Percentiles rank a stretch among this genome's conserved stretches.
Evolutionary conservation across 1,140 invertebrate species (phyloP).

Genomic region (Hylaeus anthracinus): DNA sequence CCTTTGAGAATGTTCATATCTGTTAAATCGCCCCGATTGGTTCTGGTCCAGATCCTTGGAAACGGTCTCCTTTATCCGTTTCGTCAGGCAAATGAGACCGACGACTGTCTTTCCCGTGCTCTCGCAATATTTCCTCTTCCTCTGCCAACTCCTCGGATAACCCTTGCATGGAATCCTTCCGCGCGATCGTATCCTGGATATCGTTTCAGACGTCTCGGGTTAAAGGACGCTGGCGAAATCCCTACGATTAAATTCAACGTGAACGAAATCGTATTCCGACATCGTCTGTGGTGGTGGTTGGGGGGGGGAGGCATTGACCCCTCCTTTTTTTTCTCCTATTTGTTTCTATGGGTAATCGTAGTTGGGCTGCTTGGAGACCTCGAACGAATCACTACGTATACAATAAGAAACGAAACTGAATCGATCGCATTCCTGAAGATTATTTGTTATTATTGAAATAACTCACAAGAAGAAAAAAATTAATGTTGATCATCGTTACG

Average conservation of each 20-base stretch:
- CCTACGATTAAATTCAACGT: conserved; percentile 47
- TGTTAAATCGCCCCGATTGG: conserved; percentile 50
- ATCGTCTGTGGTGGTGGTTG: background rate
- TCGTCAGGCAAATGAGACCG: conserved; percentile 49
- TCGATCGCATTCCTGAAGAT: too few species aligned
- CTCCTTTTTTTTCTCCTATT: background rate
- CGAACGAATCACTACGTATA: background rate
- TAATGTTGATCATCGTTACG: too few species aligned
- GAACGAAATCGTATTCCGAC: conserved; percentile 31
- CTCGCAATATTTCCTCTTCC: conserved; percentile 6
- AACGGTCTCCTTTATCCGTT: conserved; percentile 54
- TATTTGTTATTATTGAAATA: too few species aligned
- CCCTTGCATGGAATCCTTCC: conserved; percentile 8
- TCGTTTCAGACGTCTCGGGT: conserved; percentile 10
- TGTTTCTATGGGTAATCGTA: background rate
- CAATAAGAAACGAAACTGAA: too few species aligned
- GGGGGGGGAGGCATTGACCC: too few species aligned
- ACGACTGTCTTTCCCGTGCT: conserved; percentile 10
- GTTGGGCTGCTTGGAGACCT: background rate
- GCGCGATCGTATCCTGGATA: conserved; percentile 22
- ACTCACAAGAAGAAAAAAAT: too few species aligned
- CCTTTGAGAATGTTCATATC: conserved; percentile 50
- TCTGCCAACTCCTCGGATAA: background rate
- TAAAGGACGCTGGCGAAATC: conserved; percentile 30
- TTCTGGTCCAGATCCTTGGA: conserved; percentile 41